A percentile compares a stretch with the other conserved stretches of the same genome.
phyloP scores from a whole-genome alignment of 2,888 invertebrate genomes.

The Kryphioiulus occultus region DNA sequence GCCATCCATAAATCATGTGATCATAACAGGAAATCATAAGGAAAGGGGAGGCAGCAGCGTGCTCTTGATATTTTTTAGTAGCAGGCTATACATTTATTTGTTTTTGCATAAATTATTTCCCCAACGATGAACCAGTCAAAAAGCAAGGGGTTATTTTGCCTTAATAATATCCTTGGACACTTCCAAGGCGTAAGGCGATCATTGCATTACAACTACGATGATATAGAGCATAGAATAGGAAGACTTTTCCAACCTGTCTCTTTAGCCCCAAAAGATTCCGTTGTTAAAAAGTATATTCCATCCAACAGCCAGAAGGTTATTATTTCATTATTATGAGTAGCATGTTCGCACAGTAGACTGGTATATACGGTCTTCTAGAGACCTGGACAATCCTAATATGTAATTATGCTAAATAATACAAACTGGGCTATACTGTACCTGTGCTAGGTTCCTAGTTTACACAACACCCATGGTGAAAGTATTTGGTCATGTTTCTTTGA shows the following conservation, averaged over 20 bases:
- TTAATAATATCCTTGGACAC: not conserved
- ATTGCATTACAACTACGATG: not conserved
- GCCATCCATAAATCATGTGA: not conserved
- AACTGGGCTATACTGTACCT: too few relatives aligned
- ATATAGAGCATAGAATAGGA: constrained; percentile 64
- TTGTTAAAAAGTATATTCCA: not conserved
- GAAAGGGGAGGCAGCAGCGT: not conserved
- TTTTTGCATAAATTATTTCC: not conserved
- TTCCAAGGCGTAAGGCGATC: not conserved
- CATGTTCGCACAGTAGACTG: too few relatives aligned
- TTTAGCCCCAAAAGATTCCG: not conserved
- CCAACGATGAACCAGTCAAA: not conserved
- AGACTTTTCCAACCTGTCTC: constrained; percentile 74
- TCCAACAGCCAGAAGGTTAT: constrained; percentile 36
- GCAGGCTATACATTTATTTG: too few relatives aligned
- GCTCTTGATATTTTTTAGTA: not conserved
- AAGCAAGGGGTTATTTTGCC: not conserved
- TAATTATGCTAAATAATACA: too few relatives aligned
- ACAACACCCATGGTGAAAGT: too few relatives aligned
- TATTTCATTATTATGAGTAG: not conserved
- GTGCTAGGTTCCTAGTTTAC: too few relatives aligned
- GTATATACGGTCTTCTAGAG: too few relatives aligned
- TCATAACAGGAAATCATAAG: not conserved
- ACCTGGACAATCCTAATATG: too few relatives aligned
- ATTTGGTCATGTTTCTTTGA: too few relatives aligned